These are phyloP conservation scores for Alosa sapidissima DNA, from an alignment of 2,797 vertebrate species.

Conservation along the genomic window DNA sequence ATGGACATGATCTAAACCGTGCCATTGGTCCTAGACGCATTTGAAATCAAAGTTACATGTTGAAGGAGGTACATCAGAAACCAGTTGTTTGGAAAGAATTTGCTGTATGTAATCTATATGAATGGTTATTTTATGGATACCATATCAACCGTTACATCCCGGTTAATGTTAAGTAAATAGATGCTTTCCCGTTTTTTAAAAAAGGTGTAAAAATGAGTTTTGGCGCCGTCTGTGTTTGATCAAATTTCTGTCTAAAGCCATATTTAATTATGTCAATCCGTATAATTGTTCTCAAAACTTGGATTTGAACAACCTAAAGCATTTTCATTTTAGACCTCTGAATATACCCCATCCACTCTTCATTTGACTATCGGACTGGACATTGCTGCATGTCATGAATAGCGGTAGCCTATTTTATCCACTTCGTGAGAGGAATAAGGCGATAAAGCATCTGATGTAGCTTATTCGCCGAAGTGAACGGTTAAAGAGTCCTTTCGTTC, in stretches of 20 bases:
- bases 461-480: conserved; percentile 32
- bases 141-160: conserved; percentile 31
- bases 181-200: conserved; percentile 65
- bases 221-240: conserved; percentile 80
- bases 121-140: background rate
- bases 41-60: conserved; percentile 38
- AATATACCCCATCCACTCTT: background rate
- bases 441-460: conserved; percentile 31
- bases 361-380: conserved; percentile 8
- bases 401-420: conserved; percentile 23
- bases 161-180: conserved; percentile 78
- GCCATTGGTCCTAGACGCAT: background rate
- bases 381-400: conserved; percentile 25
- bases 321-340: background rate
- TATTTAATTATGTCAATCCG: conserved; percentile 28
- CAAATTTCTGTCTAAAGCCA: conserved; percentile 67
- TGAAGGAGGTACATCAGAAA: background rate
- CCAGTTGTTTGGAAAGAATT: conserved; percentile 10
- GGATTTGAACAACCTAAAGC: background rate
- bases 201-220: conserved; percentile 70
- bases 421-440: conserved; percentile 27
- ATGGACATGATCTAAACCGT: background rate
- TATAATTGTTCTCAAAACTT: conserved; percentile 1
- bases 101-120: background rate
- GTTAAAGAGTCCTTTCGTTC: conserved; percentile 36